phyloP scores from a whole-genome alignment of 2,888 invertebrate species.

The Gerris lacustris region DNA sequence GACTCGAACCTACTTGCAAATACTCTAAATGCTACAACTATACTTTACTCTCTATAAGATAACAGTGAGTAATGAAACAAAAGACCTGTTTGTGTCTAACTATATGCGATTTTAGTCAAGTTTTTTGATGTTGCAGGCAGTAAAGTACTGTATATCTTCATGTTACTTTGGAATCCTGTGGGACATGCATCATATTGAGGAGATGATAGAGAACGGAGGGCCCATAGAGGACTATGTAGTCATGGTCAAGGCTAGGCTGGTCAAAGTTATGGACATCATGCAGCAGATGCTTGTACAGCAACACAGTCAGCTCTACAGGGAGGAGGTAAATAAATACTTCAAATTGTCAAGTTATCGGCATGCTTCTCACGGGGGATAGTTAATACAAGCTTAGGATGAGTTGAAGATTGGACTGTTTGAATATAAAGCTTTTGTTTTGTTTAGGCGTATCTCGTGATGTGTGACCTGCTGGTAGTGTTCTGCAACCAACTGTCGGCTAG shows the following conservation, averaged over 20 bases:
- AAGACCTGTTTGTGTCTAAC: too few species aligned
- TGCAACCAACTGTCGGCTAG: slow-evolving; percentile 57
- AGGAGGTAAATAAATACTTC: slow-evolving; percentile 46
- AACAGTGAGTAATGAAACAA: too few species aligned
- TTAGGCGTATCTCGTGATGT: slow-evolving; percentile 85
- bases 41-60: too few species aligned
- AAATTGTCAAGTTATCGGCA: background rate
- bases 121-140: slow-evolving; percentile 40
- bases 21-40: too few species aligned
- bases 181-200: slow-evolving; percentile 74
- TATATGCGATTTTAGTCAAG: too few species aligned
- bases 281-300: slow-evolving; percentile 55
- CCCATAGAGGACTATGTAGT: slow-evolving; percentile 50
- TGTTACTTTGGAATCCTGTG: slow-evolving; percentile 56
- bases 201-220: slow-evolving; percentile 50
- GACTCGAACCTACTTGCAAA: too few species aligned
- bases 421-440: slow-evolving; percentile 16
- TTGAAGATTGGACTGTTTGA: background rate
- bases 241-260: slow-evolving; percentile 50
- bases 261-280: slow-evolving; percentile 61
- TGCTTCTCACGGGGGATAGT: background rate
- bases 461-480: slow-evolving; percentile 88
- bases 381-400: background rate
- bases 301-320: slow-evolving; percentile 54
- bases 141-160: slow-evolving; percentile 69